phyloP scores from a whole-genome alignment of 2,113 vertebrate genomes.

The Hyaena hyaena region DNA sequence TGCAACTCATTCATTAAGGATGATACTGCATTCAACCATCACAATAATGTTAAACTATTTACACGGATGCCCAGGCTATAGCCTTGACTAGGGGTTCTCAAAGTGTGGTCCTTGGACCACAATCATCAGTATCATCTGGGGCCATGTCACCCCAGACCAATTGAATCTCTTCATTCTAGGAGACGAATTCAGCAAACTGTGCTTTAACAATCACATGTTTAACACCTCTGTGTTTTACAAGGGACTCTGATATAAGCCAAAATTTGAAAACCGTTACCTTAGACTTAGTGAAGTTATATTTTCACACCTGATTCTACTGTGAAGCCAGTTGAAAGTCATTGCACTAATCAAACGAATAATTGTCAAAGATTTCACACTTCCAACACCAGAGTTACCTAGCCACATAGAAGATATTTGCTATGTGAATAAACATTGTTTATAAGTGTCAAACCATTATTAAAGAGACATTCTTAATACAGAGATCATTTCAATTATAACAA shows the following conservation, averaged over 20 bases:
- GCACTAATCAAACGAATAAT: not conserved
- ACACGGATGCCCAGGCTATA: not conserved
- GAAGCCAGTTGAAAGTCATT: not conserved
- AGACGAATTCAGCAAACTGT: not conserved
- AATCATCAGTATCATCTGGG: not conserved
- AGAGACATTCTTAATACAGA: not conserved
- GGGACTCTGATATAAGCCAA: not conserved
- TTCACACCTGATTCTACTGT: not conserved
- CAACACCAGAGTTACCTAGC: not conserved
- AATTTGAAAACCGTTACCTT: not conserved
- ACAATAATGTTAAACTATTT: not conserved
- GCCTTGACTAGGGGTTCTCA: not conserved
- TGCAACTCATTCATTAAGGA: not conserved
- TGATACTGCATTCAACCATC: not conserved
- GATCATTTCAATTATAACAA: not conserved
- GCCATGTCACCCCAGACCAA: not conserved
- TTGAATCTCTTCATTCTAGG: not conserved
- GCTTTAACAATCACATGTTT: not conserved
- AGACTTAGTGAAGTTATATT: not conserved
- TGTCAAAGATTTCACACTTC: not conserved
- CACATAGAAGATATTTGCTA: not conserved
- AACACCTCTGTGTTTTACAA: not conserved
- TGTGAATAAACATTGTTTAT: not conserved
- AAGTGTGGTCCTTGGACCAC: not conserved
- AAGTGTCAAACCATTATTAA: not conserved